Evolutionary conservation across 2,888 invertebrate species (phyloP), one percentile per base, ranked within the genome.

Genomic region (Agriopis marginaria): DNA sequence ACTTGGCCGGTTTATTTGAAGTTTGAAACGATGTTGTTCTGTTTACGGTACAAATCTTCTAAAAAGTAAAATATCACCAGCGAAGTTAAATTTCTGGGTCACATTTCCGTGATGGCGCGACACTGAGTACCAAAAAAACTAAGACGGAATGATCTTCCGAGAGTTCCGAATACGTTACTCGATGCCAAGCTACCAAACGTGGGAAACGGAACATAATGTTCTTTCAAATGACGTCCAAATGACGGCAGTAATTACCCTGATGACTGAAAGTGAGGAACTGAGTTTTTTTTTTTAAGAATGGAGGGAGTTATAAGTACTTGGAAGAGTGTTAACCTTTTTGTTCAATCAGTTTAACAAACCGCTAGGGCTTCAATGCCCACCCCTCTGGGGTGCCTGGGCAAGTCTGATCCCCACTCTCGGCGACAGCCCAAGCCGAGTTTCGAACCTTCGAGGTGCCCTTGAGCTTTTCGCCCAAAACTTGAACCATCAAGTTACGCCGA

Each of bases 201-300:
- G 75, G 71, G 75, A 74, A 74, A 69, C 62, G 70, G 67, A 71
- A 71, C 73, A 68, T 67, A 68, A 68, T 73, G 70, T 49, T 53
- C 44, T 50, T 51, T 69, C 68, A 42, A 44, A 63, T 61, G 56
- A 54, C 58, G 55, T 59, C 67, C 50, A 64, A 58, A 66, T 63
- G 68, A 69, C 60, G 59, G n/a, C 56, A 63, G 50, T 45, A 64
- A 69, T 67, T 60, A 69, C 47, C 40, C 47, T 39, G 39, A 58
- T 64, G 51, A 12, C 51, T 45, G 64, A 39, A 40, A 45, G 55
- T 56, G 32, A 63, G 60, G 64, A 17, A 59, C 10, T 44, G 32
- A 51, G 32, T 51, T 40, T 47, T 40, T 63, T 64, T 23, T 14
- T 56, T 55, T 17, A 49, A 23, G 53, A 58, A 58, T 45, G 2